Evolutionary conservation across 2,113 vertebrate genomes (phyloP).

Genomic region (Glareola pratincola): DNA sequence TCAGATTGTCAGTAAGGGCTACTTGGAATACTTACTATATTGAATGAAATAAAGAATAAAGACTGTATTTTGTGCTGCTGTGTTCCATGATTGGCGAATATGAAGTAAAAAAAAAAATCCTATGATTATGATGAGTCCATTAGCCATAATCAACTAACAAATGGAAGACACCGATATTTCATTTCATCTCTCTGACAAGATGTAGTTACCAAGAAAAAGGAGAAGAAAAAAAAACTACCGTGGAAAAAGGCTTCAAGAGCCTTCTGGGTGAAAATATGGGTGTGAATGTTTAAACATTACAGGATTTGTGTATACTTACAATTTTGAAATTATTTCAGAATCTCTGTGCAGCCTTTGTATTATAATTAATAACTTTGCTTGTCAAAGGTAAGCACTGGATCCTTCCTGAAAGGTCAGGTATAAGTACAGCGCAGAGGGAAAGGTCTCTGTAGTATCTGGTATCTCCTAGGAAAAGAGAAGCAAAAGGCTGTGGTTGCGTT

Average conservation of each 20-base stretch:
- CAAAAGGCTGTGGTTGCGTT: not conserved
- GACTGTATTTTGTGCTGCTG: conserved; percentile 39
- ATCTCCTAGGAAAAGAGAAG: not conserved
- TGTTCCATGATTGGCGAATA: conserved; percentile 46
- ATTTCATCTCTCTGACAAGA: conserved; percentile 27
- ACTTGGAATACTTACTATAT: conserved; percentile 46
- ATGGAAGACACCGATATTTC: conserved; percentile 28
- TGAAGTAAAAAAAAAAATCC: conserved; percentile 21
- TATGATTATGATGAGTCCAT: not conserved
- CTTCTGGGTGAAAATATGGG: not conserved
- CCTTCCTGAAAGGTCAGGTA: not conserved
- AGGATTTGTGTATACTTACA: not conserved
- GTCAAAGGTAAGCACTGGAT: not conserved
- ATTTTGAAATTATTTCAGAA: not conserved
- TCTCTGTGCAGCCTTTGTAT: not conserved
- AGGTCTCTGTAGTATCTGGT: not conserved
- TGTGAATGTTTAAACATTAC: not conserved
- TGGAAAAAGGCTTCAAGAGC: not conserved
- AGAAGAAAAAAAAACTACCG: not conserved
- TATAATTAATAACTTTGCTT: not conserved
- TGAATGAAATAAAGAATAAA: conserved; percentile 59
- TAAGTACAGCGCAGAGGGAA: not conserved
- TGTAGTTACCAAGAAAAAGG: not conserved
- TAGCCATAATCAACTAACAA: conserved; percentile 44
- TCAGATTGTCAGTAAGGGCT: conserved; percentile 63